Base-by-base conservation (phyloP, 2,797 vertebrate species). In the Arnoldichthys spilopterus region DNA sequence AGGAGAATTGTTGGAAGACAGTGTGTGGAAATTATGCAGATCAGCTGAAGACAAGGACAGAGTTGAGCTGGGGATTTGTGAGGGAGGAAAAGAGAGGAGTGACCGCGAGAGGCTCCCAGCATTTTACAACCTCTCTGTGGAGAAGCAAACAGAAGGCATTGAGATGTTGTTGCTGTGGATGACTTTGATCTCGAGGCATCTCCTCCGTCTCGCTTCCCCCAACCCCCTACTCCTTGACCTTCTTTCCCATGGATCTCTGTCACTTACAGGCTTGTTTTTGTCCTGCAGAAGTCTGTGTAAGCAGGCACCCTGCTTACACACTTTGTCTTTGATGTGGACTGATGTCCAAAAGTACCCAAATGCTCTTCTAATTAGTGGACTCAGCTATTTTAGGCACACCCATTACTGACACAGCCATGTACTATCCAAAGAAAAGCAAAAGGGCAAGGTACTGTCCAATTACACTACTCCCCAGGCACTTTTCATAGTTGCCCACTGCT, bases 1-100 rank as follows among this genome's bases (percentile, higher is more conserved):
- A 81, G 84, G 2, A 83, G 79, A 73, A 86, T 93, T 94, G 92
- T 94, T 90, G 82, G 84, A 85, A 78, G 78, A 86, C 90, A 82
- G 53, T 68, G 67, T 84, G 81, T 87, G 89, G 89, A 90, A 90
- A 85, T 83, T 86, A 84, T 90, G 89, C 82, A 88, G 85, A 90
- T 88, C 69, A 80, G 74, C 56, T 54, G 61, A 83, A 76, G 75
- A 89, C 88, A 89, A 89, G 84, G 77, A 68, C 77, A 79, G 82
- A 83, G 86, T 88, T 87, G 81, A 88, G 77, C 53, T 43, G 84
- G 84, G 87, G 89, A 87, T 79, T 88, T 82, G 85, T 87, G 56
- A 72, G 71, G 80, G 87, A 82, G 80, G 88, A 88, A 90, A 87
- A 85, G 85, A 71, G 77, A 79, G 75, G 81, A 84, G 40, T 66